phyloP scores from a whole-genome alignment of 2,797 vertebrate species.

The Zonotrichia albicollis region DNA sequence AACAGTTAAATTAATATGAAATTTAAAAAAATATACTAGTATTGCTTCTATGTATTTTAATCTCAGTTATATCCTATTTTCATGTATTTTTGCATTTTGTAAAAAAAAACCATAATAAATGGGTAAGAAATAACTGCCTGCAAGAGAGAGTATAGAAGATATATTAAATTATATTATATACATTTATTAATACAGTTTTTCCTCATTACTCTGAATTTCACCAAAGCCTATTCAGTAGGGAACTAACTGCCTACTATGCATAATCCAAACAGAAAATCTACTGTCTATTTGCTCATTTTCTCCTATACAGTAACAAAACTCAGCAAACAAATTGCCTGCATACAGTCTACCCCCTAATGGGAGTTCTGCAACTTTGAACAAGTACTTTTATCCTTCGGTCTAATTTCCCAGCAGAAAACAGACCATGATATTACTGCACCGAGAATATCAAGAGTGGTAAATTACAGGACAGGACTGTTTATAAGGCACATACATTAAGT shows the following conservation, averaged over 20 bases:
- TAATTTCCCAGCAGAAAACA: neutral
- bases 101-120: neutral
- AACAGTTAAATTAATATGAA: neutral
- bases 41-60: neutral
- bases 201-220: neutral
- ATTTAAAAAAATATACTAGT: neutral
- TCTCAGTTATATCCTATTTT: neutral
- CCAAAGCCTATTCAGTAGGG: neutral
- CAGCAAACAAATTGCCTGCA: neutral
- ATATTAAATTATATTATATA: neutral
- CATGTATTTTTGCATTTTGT: neutral
- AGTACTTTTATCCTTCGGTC: neutral
- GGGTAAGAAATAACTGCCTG: neutral
- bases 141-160: neutral
- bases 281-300: constrained; percentile 8
- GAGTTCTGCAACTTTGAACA: neutral
- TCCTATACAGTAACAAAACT: constrained; percentile 18
- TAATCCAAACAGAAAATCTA: neutral
- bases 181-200: neutral
- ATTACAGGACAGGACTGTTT: neutral
- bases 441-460: neutral
- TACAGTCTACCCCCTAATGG: neutral
- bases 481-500: neutral
- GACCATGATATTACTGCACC: neutral
- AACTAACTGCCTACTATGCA: neutral